Percentiles rank a stretch among this genome's conserved stretches.
Conservation (phyloP, 2,797 vertebrate species). For the Uromys caudimaculatus region DNA sequence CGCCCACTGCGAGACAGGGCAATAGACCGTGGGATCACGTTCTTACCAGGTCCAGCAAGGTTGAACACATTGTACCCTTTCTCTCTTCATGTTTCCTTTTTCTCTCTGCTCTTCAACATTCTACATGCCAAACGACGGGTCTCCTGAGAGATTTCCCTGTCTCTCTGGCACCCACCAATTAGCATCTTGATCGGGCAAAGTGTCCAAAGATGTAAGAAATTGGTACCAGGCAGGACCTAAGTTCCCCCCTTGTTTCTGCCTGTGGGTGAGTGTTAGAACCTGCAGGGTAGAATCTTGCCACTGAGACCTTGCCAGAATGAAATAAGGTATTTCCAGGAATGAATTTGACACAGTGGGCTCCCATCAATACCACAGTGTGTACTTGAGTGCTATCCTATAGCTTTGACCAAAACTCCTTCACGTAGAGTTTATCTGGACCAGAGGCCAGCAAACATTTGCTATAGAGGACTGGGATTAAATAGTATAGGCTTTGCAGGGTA, state of each 20-base stretch:
- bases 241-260: neutral
- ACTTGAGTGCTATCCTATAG: neutral
- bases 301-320: neutral
- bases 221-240: neutral
- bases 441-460: neutral
- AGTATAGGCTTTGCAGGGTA: neutral
- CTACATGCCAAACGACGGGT: neutral
- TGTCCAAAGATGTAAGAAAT: neutral
- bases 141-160: neutral
- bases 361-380: neutral
- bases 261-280: neutral
- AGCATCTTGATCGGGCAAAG: neutral
- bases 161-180: neutral
- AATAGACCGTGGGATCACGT: too few species aligned
- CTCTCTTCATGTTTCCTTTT: neutral
- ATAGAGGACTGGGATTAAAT: neutral
- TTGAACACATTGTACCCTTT: accelerated
- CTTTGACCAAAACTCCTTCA: neutral
- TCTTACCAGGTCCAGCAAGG: neutral
- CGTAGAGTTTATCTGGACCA: neutral
- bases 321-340: neutral
- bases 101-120: neutral
- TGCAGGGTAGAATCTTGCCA: neutral
- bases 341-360: neutral
- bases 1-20: neutral